Percentiles rank a stretch among this genome's conserved stretches.
These are phyloP conservation scores for Macrochelys suwanniensis DNA, from an alignment of 2,797 vertebrate species.

Conservation along the genomic window DNA sequence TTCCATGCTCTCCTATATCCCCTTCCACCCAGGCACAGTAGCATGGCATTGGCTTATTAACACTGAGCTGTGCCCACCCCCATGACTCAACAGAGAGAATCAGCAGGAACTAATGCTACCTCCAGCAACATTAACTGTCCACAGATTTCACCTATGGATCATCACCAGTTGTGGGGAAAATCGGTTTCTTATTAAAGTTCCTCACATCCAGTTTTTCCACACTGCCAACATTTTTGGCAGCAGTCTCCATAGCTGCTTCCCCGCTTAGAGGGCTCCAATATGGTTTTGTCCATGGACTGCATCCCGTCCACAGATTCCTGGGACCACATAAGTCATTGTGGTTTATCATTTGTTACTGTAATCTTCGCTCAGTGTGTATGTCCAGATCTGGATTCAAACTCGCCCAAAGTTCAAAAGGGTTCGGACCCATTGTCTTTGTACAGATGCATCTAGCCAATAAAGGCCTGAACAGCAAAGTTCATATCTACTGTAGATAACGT, in stretches of 20 bases:
- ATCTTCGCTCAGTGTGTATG: neutral
- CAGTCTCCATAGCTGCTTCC: neutral
- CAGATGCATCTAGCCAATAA: neutral
- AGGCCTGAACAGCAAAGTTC: neutral
- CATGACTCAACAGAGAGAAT: neutral
- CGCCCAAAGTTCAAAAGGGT: neutral
- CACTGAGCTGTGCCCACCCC: neutral
- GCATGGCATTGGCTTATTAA: neutral
- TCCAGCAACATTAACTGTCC: neutral
- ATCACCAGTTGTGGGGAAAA: neutral
- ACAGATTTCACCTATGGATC: neutral
- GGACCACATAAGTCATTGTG: neutral
- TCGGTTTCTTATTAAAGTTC: neutral
- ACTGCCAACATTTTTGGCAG: neutral
- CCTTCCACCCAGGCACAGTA: neutral
- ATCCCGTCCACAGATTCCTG: neutral
- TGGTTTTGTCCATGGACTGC: neutral
- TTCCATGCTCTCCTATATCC: neutral
- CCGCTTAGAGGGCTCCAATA: neutral
- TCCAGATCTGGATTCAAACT: neutral
- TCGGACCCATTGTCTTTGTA: neutral
- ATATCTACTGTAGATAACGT: neutral
- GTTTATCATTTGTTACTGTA: neutral
- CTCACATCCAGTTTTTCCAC: neutral
- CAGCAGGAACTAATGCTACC: neutral